These are phyloP conservation scores for Eristalinus aeneus DNA, from an alignment of 2,888 invertebrate species.

Conservation along the genomic window DNA sequence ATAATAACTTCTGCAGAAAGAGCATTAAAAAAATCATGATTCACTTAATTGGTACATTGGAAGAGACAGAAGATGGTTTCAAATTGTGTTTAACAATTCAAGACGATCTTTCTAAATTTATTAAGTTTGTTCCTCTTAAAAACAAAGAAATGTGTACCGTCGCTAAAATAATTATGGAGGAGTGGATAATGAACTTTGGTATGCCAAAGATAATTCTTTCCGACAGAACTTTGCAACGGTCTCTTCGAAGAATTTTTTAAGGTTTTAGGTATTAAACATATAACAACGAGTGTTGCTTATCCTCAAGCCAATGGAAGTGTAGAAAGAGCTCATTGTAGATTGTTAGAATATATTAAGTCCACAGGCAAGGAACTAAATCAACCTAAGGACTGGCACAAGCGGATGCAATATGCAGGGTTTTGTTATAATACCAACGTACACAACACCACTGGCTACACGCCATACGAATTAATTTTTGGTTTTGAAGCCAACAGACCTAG, in stretches of 20 bases:
- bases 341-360: constrained; percentile 5
- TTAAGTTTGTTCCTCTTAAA: constrained; percentile 31
- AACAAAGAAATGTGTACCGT: neutral
- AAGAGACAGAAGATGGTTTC: constrained; percentile 43
- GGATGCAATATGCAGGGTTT: neutral
- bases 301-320: neutral
- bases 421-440: no score
- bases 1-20: constrained; percentile 16
- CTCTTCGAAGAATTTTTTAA: constrained; percentile 7
- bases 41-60: no score
- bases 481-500: neutral
- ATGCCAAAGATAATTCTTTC: constrained; percentile 10
- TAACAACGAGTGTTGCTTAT: neutral
- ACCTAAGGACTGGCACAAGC: constrained; percentile 7
- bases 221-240: constrained; percentile 18
- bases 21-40: no score
- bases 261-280: neutral
- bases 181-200: constrained; percentile 27
- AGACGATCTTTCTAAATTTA: constrained; percentile 52
- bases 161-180: constrained; percentile 15
- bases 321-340: neutral
- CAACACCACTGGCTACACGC: neutral
- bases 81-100: constrained; percentile 35
- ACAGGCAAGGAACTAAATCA: constrained; percentile 2
- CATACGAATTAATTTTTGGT: constrained; percentile 3